Percentiles rank a stretch among this genome's conserved stretches.
Conservation (phyloP, 2,797 vertebrate genomes). For the Sandelia bainsii region DNA sequence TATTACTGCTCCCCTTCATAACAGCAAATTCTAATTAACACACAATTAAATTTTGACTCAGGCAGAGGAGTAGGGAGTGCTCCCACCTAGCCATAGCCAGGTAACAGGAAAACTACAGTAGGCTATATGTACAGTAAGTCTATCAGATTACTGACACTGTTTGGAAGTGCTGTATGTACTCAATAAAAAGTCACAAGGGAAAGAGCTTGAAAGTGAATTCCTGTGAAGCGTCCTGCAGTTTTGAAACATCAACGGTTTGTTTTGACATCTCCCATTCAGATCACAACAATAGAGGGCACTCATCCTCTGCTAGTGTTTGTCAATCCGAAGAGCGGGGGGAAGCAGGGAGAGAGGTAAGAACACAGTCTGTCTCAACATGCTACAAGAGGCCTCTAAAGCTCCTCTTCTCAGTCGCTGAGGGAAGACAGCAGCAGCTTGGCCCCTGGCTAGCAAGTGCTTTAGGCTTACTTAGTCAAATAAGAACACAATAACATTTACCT, state of each 20-base stretch:
- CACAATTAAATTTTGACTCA: slow-evolving; percentile 29
- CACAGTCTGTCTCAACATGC: slow-evolving; percentile 64
- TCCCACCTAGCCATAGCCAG: slow-evolving; percentile 5
- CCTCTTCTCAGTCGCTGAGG: slow-evolving; percentile 35
- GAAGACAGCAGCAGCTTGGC: slow-evolving; percentile 39
- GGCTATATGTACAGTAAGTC: background rate
- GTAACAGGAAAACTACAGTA: slow-evolving; percentile 24
- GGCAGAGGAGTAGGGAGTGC: slow-evolving; percentile 6
- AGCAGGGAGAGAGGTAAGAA: slow-evolving; percentile 94
- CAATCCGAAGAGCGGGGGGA: slow-evolving; percentile 97
- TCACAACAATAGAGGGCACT: slow-evolving; percentile 93
- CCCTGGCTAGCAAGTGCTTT: slow-evolving; percentile 54
- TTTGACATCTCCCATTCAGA: slow-evolving; percentile 85
- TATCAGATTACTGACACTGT: slow-evolving; percentile 48
- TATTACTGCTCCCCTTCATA: slow-evolving; percentile 32
- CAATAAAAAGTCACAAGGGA: slow-evolving; percentile 54
- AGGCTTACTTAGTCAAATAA: slow-evolving; percentile 62
- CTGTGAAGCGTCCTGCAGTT: slow-evolving; percentile 76
- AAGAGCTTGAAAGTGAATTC: slow-evolving; percentile 74
- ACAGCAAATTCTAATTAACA: slow-evolving; percentile 50
- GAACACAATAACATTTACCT: slow-evolving; percentile 62
- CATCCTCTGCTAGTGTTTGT: slow-evolving; percentile 96
- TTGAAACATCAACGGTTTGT: slow-evolving; percentile 74
- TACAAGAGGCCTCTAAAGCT: slow-evolving; percentile 64
- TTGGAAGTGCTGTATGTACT: slow-evolving; percentile 48